Base-by-base conservation (phyloP, 2,888 invertebrate genomes). In the Macrosoma leucophasiata region DNA sequence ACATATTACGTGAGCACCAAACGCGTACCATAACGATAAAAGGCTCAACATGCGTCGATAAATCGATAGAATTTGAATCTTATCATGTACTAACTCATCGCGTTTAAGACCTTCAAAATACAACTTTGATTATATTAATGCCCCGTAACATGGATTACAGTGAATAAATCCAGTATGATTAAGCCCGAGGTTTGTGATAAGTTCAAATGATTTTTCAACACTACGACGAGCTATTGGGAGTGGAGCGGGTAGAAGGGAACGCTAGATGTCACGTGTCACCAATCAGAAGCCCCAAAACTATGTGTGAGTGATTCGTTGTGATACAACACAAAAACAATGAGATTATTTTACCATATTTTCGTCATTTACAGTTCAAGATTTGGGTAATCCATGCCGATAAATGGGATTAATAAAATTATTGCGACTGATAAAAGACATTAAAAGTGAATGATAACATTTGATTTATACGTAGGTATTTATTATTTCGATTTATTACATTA, bases 361-460 rank as follows among this genome's bases (percentile, higher is more conserved):
- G 51, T 58, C 53, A 56, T 68, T 68, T 66, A 66, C 57, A n/a
- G 67, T 71, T 67, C 62, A 62, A 55, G 64, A 65, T 74, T 72
- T 62, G 43, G 43, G 40, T 76, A 71, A 77, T 77, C 71, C 64
- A 38, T 21, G 23, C 36, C 47, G 75, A 76, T 75, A 77, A 76
- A 52, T 36, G 26, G 70, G 58, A 70, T 77, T 74, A 70, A 61
- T 52, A 60, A 62, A 58, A 63, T 69, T 70, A 69, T 68, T 56
- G 66, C 60, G 41, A 50, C 58, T 56, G 81, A 78, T 78, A 76
- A 71, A 58, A 41, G 43, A 63, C 39, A 75, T 78, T 73, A 73
- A 61, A 62, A 51, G 34, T 31, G 70, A 81, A 71, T 79, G 77
- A 82, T 84, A 79, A 76, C 66, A 76, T 77, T 79, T 82, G 84